Evolutionary conservation across 2,797 vertebrate species (phyloP).

Genomic region (Paedocypris micromegethes): DNA sequence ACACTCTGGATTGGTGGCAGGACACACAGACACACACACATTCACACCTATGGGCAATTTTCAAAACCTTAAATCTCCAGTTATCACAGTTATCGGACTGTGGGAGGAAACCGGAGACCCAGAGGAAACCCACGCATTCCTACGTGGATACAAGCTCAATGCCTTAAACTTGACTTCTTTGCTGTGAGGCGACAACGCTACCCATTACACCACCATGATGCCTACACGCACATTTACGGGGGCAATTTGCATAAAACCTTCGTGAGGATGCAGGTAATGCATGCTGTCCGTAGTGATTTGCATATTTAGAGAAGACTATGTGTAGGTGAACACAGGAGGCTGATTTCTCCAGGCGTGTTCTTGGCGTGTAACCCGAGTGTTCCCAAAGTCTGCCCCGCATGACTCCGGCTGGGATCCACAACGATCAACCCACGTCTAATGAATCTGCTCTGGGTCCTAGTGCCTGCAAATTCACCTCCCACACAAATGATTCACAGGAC

Average conservation of each 20-base stretch:
- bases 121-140: no score
- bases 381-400: slow-evolving; percentile 68
- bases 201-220: slow-evolving; percentile 8
- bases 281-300: slow-evolving; percentile 31
- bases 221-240: slow-evolving; percentile 7
- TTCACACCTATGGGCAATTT: no score
- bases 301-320: slow-evolving; percentile 34
- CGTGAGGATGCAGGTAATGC: slow-evolving; percentile 40
- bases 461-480: slow-evolving; percentile 34
- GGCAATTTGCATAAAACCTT: slow-evolving; percentile 44
- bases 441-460: slow-evolving; percentile 62
- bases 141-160: no score
- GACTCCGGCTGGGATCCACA: slow-evolving; percentile 62
- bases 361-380: slow-evolving; percentile 74
- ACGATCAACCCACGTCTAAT: slow-evolving; percentile 41
- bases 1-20: no score
- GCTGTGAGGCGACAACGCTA: not conserved
- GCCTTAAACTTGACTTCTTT: no score
- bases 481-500: not conserved
- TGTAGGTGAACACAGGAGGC: slow-evolving; percentile 32
- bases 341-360: slow-evolving; percentile 60
- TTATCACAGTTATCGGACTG: no score
- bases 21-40: no score
- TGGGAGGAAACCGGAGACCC: no score
- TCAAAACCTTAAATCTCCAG: no score